Evolutionary conservation across 2,797 vertebrate genomes (phyloP), one percentile per base, ranked within the genome.

Genomic region (Merluccius polli): DNA sequence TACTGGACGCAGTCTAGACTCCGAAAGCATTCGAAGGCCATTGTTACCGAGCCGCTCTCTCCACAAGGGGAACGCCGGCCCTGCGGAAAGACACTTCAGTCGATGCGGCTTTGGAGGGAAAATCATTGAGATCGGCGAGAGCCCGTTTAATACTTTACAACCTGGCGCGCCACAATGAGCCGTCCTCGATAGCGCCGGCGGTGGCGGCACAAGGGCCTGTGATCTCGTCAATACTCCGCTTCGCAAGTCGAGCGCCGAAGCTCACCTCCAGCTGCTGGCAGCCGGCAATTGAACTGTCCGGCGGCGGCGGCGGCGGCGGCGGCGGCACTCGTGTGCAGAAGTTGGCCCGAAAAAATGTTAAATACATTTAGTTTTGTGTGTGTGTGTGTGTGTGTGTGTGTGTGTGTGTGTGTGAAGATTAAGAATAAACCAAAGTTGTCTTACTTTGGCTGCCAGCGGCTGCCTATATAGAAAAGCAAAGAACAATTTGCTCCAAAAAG

Each of bases 61-160:
- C 12, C 67, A 32, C 29, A 68, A 16, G 13, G 15, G 24, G 65
- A 29, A 68, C 29, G 30, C 1, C 67, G 15, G n/a, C 72, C 75
- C 68, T 33, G 18, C 24, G 79, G 68, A 70, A 76, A 78, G 27
- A 78, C 73, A 72, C 71, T 69, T 38, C 8, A 67, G 67, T 75
- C 77, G 30, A 38, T 48, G 24, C 65, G 74, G 74, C 76, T 83
- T 77, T 76, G 80, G 83, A 83, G 86, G 87, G 88, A 65, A 63
- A 63, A 63, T 85, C 83, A 82, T 79, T 78, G 77, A 79, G 69
- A 71, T 71, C 70, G 35, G 70, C 52, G 72, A 3, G 74, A 83
- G 79, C 32, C 31, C 73, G 75, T 18, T 36, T 71, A 79, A 69
- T 30, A 32, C 29, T 30, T 70, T 48, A 74, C 44, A 78, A 75